Conservation (phyloP, 23 tunicate species). For the Phallusia fumigata region DNA sequence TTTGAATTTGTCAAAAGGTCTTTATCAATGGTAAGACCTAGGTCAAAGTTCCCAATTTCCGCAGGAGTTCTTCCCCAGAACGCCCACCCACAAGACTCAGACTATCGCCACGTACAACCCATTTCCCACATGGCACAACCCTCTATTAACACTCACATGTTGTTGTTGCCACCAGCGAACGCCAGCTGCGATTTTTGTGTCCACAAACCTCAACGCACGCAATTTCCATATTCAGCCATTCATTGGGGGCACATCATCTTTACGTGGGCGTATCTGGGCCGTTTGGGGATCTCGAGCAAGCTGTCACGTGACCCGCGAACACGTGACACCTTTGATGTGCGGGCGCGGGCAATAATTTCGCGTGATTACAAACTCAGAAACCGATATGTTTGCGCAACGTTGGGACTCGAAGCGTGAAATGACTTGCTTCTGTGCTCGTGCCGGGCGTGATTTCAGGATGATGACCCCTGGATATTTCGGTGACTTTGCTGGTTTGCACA, state of each 20-base stretch:
- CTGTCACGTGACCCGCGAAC: neutral
- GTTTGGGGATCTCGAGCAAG: too few relatives aligned
- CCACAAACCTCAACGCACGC: neutral
- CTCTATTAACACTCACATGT: constrained; percentile 1
- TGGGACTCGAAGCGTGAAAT: neutral
- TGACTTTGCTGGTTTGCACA: too few relatives aligned
- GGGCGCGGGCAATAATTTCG: neutral
- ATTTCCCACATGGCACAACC: neutral
- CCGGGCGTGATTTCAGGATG: too few relatives aligned
- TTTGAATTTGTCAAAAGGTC: too few relatives aligned
- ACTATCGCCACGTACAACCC: too few relatives aligned
- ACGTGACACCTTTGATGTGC: neutral
- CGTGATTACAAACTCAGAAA: neutral
- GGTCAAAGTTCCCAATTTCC: too few relatives aligned
- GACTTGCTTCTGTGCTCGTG: neutral
- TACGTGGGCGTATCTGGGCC: neutral
- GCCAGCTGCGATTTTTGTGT: neutral
- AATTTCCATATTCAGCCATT: too few relatives aligned
- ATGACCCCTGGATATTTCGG: too few relatives aligned
- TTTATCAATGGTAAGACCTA: too few relatives aligned
- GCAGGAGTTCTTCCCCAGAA: too few relatives aligned
- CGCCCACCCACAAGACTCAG: too few relatives aligned
- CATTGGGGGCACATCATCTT: neutral
- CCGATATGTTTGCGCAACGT: neutral
- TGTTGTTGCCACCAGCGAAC: neutral